Evolutionary conservation across 2,888 invertebrate genomes (phyloP).

Genomic region (Dryobota labecula): DNA sequence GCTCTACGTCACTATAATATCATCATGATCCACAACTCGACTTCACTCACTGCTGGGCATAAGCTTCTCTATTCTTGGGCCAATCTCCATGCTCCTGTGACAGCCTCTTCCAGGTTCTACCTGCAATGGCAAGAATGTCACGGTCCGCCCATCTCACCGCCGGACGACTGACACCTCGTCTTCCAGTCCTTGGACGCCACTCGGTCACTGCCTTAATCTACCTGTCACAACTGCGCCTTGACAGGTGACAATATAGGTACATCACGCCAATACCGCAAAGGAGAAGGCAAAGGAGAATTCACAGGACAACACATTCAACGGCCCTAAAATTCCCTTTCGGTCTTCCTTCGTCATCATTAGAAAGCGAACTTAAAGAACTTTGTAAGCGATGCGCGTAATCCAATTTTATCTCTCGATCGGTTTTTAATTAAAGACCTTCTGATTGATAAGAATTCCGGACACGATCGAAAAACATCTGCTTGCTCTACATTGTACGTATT

Average conservation of each 20-base stretch:
- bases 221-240: not conserved
- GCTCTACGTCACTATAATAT: constrained; percentile 18
- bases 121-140: too few species aligned
- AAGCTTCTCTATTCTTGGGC: too few species aligned
- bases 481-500: constrained; percentile 18
- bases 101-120: not conserved
- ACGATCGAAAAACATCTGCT: constrained; percentile 4
- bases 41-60: not conserved
- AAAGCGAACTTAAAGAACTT: constrained; percentile 23
- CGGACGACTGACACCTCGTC: not conserved
- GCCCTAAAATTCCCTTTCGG: not conserved
- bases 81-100: not conserved
- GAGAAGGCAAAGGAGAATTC: not conserved
- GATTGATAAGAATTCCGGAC: constrained; percentile 3
- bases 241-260: not conserved
- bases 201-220: not conserved
- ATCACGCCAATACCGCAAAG: not conserved
- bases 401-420: constrained; percentile 1
- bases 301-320: not conserved
- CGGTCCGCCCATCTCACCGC: not conserved
- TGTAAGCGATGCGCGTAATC: constrained; percentile 5
- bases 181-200: not conserved
- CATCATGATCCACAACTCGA: not conserved
- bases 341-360: constrained; percentile 6
- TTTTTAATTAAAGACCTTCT: constrained; percentile 14